Conservation (phyloP, 2,113 vertebrate species). For the Syrrhaptes paradoxus region DNA sequence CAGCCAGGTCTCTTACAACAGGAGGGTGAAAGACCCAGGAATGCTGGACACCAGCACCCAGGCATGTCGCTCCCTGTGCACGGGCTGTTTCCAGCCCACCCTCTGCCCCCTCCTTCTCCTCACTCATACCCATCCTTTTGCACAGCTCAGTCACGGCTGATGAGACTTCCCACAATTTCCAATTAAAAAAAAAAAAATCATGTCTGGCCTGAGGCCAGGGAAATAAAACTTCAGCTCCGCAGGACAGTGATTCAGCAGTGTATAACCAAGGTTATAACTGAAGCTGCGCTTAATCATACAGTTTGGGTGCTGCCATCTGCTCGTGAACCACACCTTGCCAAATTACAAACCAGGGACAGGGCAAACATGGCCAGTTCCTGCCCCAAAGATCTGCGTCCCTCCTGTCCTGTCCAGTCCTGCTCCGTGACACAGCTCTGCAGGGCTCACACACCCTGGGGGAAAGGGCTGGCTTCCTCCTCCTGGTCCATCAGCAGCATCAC, state of each 20-base stretch:
- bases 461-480: not conserved
- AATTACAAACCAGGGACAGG: not conserved
- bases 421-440: not conserved
- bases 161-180: not conserved
- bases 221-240: not conserved
- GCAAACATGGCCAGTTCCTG: not conserved
- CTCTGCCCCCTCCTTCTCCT: not conserved
- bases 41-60: not conserved
- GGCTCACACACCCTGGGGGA: not conserved
- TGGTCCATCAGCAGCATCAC: not conserved
- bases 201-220: not conserved
- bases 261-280: not conserved
- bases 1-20: not conserved
- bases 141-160: not conserved
- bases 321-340: not conserved
- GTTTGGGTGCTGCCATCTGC: not conserved
- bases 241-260: slow-evolving; percentile 1
- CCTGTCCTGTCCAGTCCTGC: no score
- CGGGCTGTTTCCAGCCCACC: not conserved
- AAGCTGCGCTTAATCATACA: not conserved
- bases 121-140: not conserved
- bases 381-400: not conserved
- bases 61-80: rapidly evolving
- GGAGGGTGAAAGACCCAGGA: not conserved
- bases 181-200: not conserved